phyloP scores from a whole-genome alignment of 1,140 invertebrate genomes.

The Babylonia areolata region DNA sequence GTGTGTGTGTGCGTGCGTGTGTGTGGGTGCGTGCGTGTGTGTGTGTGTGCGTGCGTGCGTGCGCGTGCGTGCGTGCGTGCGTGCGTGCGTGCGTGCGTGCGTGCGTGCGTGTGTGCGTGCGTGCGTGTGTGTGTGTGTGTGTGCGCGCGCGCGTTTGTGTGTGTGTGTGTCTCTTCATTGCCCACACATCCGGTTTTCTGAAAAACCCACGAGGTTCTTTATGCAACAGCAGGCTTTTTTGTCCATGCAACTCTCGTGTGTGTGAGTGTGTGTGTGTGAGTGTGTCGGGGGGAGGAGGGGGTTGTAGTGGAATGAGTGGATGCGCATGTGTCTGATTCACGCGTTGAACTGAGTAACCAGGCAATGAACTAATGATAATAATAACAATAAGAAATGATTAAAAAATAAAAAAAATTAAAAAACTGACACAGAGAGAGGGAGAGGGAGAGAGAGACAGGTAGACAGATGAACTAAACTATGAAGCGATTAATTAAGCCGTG shows the following conservation, averaged over 20 bases:
- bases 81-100: neutral
- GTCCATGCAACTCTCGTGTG: no score
- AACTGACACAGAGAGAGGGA: no score
- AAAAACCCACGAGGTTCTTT: no score
- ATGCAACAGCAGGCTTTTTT: no score
- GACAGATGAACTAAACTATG: no score
- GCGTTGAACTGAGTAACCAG: no score
- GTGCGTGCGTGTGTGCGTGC: neutral
- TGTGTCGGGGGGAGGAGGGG: no score
- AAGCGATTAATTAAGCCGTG: no score
- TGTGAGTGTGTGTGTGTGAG: neutral
- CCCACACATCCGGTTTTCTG: no score
- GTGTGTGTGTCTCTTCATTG: constrained; percentile 4
- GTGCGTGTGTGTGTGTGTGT: constrained; percentile 14
- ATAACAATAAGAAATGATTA: neutral
- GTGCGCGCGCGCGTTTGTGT: neutral
- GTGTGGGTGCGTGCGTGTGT: neutral
- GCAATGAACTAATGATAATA: no score
- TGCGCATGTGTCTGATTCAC: neutral
- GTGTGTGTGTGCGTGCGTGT: constrained; percentile 1
- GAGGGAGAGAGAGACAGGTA: no score
- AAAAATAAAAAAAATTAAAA: no score
- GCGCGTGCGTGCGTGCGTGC: neutral
- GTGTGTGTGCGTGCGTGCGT: constrained; percentile 1
- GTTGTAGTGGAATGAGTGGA: neutral